phyloP scores from a whole-genome alignment of 2,888 invertebrate species.

The Platynereis dumerilii region DNA sequence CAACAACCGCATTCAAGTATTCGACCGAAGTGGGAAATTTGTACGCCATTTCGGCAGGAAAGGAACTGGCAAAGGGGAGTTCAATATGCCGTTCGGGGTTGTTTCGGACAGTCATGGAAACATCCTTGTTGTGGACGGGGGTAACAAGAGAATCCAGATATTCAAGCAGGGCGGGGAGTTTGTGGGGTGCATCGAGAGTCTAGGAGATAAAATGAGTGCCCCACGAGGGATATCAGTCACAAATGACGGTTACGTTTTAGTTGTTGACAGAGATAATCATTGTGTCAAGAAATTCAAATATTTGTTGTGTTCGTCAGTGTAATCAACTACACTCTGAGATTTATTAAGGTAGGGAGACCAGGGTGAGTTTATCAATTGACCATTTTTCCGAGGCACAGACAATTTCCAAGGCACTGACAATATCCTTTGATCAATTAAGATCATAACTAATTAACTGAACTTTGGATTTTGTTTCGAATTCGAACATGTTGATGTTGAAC shows the following conservation, averaged over 20 bases:
- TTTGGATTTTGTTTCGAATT: no score
- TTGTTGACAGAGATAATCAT: slow-evolving; percentile 40
- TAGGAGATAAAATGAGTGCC: slow-evolving; percentile 31
- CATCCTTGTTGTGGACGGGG: slow-evolving; percentile 38
- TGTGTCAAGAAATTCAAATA: slow-evolving; percentile 40
- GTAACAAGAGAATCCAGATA: slow-evolving; percentile 37
- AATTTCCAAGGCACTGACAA: no score
- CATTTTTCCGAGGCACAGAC: no score
- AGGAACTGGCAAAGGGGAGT: slow-evolving; percentile 36
- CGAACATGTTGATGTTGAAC: no score
- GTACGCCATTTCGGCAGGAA: slow-evolving; percentile 29
- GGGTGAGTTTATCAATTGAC: no score
- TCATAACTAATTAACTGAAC: no score
- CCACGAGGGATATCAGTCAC: slow-evolving; percentile 39
- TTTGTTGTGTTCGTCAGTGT: slow-evolving; percentile 20
- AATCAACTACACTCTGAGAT: no score
- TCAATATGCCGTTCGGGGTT: slow-evolving; percentile 38
- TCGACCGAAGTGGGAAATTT: slow-evolving; percentile 34
- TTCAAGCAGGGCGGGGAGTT: slow-evolving; percentile 29
- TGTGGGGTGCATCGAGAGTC: slow-evolving; percentile 35
- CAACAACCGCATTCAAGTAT: slow-evolving; percentile 34
- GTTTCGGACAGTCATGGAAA: slow-evolving; percentile 36
- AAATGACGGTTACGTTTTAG: slow-evolving; percentile 34
- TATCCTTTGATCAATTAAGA: no score
- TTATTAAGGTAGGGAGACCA: no score